phyloP scores from a whole-genome alignment of 2,888 invertebrate species.

The Philereme vetulata region DNA sequence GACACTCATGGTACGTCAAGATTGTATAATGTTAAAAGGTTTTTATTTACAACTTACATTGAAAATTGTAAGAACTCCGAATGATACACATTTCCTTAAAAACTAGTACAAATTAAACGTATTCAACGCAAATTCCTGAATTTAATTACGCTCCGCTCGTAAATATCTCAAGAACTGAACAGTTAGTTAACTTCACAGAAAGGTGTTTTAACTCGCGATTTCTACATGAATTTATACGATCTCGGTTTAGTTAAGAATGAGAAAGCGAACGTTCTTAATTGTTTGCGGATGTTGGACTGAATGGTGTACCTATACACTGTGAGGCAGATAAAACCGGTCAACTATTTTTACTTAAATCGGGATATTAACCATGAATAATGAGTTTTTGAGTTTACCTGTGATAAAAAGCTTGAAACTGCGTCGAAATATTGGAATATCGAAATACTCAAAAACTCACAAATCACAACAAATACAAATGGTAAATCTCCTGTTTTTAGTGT shows the following conservation, averaged over 20 bases:
- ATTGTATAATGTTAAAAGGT: no score
- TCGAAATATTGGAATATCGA: no score
- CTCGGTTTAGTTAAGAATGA: constrained; percentile 38
- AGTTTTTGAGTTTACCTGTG: no score
- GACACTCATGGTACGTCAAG: no score
- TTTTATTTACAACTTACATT: neutral
- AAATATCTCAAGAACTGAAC: constrained; percentile 55
- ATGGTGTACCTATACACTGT: neutral
- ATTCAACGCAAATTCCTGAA: constrained; percentile 46
- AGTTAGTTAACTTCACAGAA: constrained; percentile 44
- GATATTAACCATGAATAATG: no score
- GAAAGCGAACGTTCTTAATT: constrained; percentile 27
- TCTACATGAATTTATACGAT: constrained; percentile 43
- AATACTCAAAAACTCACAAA: no score
- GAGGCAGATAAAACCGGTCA: no score
- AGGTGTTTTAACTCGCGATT: constrained; percentile 44
- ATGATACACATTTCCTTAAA: constrained; percentile 15
- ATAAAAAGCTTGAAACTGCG: no score
- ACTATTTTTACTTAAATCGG: no score
- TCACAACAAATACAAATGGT: no score
- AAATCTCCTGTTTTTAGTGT: no score
- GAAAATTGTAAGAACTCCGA: constrained; percentile 6
- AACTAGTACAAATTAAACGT: no score
- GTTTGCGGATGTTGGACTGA: constrained; percentile 24
- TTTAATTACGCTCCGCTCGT: constrained; percentile 61